Conservation (phyloP, 2,888 invertebrate genomes). For the Cryptophagus acutangulus region DNA sequence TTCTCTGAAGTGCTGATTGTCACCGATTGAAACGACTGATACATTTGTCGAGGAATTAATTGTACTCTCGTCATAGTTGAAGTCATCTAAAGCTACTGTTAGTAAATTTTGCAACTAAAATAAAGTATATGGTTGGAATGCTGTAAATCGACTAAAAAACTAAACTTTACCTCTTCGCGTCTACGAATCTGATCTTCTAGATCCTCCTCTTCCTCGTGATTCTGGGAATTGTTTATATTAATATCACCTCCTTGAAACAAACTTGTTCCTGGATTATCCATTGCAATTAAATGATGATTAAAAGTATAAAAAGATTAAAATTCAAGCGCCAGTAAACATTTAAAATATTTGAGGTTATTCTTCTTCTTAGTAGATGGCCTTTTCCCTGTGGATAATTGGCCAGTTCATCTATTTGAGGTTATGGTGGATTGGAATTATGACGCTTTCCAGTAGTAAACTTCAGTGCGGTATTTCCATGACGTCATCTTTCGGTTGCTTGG, state of each 20-base stretch:
- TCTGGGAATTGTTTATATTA: slow-evolving; percentile 60
- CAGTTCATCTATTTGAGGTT: too few species aligned
- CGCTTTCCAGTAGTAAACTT: too few species aligned
- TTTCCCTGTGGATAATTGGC: too few species aligned
- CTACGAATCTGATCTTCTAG: slow-evolving; percentile 63
- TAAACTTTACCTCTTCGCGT: slow-evolving; percentile 57
- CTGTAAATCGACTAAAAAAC: slow-evolving; percentile 15
- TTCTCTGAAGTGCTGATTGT: slow-evolving; percentile 31
- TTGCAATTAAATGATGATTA: too few species aligned
- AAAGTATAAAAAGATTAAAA: too few species aligned
- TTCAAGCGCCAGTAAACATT: too few species aligned
- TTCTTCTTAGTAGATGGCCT: too few species aligned
- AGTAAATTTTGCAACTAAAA: slow-evolving; percentile 60
- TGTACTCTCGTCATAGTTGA: slow-evolving; percentile 57
- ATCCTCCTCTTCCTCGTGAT: slow-evolving; percentile 57
- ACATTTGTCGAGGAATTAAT: slow-evolving; percentile 36
- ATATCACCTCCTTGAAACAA: slow-evolving; percentile 65
- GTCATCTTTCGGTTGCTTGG: too few species aligned
- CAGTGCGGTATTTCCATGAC: too few species aligned
- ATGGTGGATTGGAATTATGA: too few species aligned
- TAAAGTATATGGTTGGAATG: slow-evolving; percentile 8
- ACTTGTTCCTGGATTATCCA: slow-evolving; percentile 57
- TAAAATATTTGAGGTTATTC: too few species aligned
- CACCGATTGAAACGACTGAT: slow-evolving; percentile 31
- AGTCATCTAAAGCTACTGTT: slow-evolving; percentile 64